Conservation (phyloP, 2,113 vertebrate species). For the Ciconia boyciana region DNA sequence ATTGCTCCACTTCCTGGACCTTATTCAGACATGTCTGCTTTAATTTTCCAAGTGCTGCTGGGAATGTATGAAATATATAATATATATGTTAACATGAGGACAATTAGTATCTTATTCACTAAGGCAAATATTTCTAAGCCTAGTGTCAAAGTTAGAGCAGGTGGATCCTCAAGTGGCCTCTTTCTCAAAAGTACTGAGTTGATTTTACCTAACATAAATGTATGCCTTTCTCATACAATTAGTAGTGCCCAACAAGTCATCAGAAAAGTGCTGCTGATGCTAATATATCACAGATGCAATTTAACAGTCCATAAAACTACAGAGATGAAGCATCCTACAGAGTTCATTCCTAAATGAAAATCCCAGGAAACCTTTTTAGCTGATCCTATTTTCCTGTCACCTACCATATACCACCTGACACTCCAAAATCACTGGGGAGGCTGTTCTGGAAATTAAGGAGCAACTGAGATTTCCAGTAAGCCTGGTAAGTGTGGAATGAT, state of each 20-base stretch:
- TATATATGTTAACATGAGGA: neutral
- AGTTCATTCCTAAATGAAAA: slow-evolving; percentile 20
- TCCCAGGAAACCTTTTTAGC: neutral
- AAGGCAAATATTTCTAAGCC: neutral
- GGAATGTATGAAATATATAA: neutral
- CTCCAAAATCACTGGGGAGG: neutral
- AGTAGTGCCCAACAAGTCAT: neutral
- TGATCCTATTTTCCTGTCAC: slow-evolving; percentile 6
- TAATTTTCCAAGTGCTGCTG: neutral
- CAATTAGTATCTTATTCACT: neutral
- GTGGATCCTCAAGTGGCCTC: neutral
- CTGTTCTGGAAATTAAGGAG: neutral
- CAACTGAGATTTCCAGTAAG: slow-evolving; percentile 7
- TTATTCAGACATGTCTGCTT: neutral
- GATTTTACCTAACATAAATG: neutral
- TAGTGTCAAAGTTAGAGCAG: neutral
- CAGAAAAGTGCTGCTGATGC: neutral
- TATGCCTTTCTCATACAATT: neutral
- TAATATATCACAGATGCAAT: neutral
- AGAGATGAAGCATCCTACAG: neutral
- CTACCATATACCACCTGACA: neutral
- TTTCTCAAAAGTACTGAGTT: neutral
- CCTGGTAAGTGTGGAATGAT: neutral
- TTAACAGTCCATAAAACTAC: slow-evolving; percentile 9
- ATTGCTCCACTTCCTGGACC: neutral